A percentile compares a stretch with the other conserved stretches of the same genome.
Evolutionary conservation across 2,113 vertebrate genomes (phyloP).

Genomic region (Paedocypris sp.): DNA sequence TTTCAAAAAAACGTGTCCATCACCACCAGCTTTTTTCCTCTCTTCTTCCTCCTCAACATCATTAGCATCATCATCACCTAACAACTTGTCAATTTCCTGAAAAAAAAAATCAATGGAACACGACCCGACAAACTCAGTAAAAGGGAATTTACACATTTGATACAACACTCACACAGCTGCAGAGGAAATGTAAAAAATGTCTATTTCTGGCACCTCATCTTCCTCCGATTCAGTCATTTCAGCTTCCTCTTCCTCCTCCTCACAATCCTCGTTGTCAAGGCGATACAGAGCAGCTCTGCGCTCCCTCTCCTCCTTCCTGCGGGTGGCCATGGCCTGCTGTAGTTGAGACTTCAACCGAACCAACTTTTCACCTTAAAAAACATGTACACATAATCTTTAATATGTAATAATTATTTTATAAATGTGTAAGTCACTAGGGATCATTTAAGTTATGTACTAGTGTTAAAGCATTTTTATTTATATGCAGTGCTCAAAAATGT

Average conservation of each 20-base stretch:
- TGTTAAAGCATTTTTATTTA: too few relatives aligned
- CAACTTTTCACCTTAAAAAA: slow-evolving; percentile 78
- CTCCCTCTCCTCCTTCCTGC: slow-evolving; percentile 73
- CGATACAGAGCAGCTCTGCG: slow-evolving; percentile 72
- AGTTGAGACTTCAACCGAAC: slow-evolving; percentile 80
- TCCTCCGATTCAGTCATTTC: slow-evolving; percentile 79
- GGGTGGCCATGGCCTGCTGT: slow-evolving; percentile 88
- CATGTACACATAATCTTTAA: not conserved
- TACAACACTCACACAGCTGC: not conserved
- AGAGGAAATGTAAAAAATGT: not conserved
- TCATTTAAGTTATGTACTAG: too few relatives aligned
- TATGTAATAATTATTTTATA: too few relatives aligned
- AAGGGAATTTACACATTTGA: not conserved
- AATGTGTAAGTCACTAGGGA: too few relatives aligned
- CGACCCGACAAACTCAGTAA: not conserved
- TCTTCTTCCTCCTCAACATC: slow-evolving; percentile 55
- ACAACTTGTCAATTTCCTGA: slow-evolving; percentile 68
- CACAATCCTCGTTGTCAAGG: slow-evolving; percentile 88
- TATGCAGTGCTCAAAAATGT: too few relatives aligned
- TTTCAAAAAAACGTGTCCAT: slow-evolving; percentile 45
- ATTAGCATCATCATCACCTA: slow-evolving; percentile 54
- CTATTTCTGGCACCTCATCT: slow-evolving; percentile 48
- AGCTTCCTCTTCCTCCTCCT: slow-evolving; percentile 78
- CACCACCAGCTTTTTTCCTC: slow-evolving; percentile 46
- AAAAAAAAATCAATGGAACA: not conserved